Evolutionary conservation across 1,140 invertebrate species (phyloP).

Genomic region (Maconellicoccus hirsutus): DNA sequence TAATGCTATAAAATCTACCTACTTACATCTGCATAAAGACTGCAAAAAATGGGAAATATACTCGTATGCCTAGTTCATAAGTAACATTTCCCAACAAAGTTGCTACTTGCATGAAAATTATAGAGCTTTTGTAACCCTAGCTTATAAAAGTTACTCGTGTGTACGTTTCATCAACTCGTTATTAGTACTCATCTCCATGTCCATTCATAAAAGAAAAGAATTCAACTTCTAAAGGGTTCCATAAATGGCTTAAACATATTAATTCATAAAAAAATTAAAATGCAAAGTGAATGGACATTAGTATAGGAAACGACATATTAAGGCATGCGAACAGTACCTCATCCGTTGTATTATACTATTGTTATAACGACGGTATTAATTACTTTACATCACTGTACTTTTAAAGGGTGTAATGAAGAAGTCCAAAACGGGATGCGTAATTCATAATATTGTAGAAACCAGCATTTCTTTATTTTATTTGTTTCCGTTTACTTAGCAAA

Average conservation of each 20-base stretch:
- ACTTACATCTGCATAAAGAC: no score
- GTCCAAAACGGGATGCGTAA: not conserved
- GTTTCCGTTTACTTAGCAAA: no score
- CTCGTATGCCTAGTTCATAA: no score
- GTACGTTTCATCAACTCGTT: not conserved
- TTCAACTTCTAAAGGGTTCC: not conserved
- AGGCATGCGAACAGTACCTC: not conserved
- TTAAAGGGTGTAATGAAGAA: not conserved
- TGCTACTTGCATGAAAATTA: not conserved
- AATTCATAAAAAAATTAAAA: slow-evolving; percentile 16
- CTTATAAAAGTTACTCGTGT: not conserved
- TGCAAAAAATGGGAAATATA: no score
- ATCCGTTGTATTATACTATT: not conserved
- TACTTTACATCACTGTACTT: not conserved
- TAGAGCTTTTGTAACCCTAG: not conserved
- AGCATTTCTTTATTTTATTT: no score
- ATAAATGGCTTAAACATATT: slow-evolving; percentile 14
- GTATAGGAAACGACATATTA: slow-evolving; percentile 17
- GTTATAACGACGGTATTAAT: slow-evolving; percentile 5
- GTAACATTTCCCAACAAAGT: no score
- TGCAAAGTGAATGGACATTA: slow-evolving; percentile 1
- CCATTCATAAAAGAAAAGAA: slow-evolving; percentile 6
- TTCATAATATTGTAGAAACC: no score
- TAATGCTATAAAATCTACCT: no score
- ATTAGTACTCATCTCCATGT: not conserved